phyloP scores from a whole-genome alignment of 2,888 invertebrate genomes.

The Eristalis arbustorum region DNA sequence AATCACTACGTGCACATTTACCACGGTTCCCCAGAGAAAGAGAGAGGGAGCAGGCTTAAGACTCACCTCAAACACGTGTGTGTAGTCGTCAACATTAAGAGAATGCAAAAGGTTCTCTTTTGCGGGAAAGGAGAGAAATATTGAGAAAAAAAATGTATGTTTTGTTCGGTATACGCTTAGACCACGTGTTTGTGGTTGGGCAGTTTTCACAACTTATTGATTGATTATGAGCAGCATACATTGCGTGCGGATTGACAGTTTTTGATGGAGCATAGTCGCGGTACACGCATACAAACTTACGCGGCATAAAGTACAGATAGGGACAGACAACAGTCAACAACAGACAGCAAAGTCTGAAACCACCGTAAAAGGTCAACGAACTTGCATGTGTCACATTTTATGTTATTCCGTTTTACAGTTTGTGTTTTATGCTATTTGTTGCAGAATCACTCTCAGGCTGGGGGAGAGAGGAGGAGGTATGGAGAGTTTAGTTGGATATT shows the following conservation, averaged over 20 bases:
- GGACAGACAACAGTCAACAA: neutral
- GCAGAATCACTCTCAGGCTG: neutral
- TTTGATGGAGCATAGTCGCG: neutral
- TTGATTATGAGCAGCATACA: constrained; percentile 34
- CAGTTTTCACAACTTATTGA: constrained; percentile 48
- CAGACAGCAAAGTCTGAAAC: constrained; percentile 20
- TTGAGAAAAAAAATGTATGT: neutral
- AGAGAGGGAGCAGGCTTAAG: neutral
- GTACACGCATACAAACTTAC: constrained; percentile 18
- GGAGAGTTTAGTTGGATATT: neutral
- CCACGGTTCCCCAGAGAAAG: neutral
- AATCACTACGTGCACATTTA: neutral
- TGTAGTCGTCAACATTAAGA: neutral
- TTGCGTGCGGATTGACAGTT: constrained; percentile 25
- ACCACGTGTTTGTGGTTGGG: constrained; percentile 41
- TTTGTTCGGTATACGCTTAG: neutral
- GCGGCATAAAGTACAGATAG: constrained; percentile 10
- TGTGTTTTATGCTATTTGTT: constrained; percentile 39
- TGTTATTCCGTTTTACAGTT: constrained; percentile 39
- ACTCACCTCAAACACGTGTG: neutral
- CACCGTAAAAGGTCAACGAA: constrained; percentile 65
- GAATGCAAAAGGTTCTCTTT: neutral
- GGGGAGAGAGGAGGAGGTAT: neutral
- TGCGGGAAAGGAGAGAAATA: neutral
- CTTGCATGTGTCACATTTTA: constrained; percentile 57